Evolutionary conservation across 1,140 invertebrate genomes (phyloP).

Genomic region (Sarcophaga peregrina): DNA sequence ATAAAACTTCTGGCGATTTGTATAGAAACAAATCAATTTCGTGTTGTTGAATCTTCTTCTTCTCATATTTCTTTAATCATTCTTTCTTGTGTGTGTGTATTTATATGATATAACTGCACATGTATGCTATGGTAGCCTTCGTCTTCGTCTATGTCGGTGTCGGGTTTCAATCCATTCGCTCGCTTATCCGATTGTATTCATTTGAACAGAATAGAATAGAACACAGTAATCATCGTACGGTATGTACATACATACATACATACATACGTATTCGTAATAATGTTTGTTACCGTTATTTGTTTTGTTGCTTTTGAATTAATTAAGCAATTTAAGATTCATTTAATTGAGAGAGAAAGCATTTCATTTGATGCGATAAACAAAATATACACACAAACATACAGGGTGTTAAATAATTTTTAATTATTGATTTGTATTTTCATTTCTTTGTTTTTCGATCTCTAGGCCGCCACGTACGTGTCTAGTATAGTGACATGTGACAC

Average conservation of each 20-base stretch:
- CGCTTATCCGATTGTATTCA: neutral
- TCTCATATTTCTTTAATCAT: too few species aligned
- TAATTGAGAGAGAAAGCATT: slow-evolving; percentile 20
- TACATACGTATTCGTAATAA: too few species aligned
- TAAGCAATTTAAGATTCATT: slow-evolving; percentile 27
- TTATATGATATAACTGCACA: too few species aligned
- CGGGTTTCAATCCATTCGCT: neutral
- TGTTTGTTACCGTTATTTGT: slow-evolving; percentile 3
- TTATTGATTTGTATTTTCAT: neutral
- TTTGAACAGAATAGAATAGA: too few species aligned
- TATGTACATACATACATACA: neutral
- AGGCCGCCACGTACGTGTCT: too few species aligned
- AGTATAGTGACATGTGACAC: neutral
- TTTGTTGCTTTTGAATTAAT: slow-evolving; percentile 28
- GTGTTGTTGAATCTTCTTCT: too few species aligned
- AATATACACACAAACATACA: neutral
- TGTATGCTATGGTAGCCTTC: too few species aligned
- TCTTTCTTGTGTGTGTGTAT: too few species aligned
- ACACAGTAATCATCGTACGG: neutral
- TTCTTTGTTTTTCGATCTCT: neutral
- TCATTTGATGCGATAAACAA: neutral
- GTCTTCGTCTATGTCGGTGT: too few species aligned
- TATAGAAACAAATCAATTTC: too few species aligned
- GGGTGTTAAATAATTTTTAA: neutral
- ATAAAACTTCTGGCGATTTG: too few species aligned